Conservation (phyloP, 2,888 invertebrate species). For the Serripes groenlandicus region DNA sequence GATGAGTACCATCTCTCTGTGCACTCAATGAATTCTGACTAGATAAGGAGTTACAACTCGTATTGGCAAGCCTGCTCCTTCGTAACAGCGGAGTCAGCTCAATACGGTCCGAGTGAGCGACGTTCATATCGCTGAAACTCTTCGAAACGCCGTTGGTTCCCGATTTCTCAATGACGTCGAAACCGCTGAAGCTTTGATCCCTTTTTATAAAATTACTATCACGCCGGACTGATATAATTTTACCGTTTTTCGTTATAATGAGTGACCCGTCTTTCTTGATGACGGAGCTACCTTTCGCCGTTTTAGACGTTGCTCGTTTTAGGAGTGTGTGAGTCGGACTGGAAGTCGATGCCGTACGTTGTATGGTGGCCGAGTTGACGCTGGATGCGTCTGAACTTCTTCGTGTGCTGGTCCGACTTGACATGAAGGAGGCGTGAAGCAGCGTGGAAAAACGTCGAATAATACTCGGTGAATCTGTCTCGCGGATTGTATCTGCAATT, state of each 20-base stretch:
- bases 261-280: constrained; percentile 78
- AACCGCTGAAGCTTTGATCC: constrained; percentile 58
- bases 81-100: constrained; percentile 47
- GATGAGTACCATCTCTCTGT: background rate
- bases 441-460: constrained; percentile 55
- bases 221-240: constrained; percentile 78
- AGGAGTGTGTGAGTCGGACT: constrained; percentile 67
- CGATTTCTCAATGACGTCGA: constrained; percentile 30
- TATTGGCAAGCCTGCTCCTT: background rate
- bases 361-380: constrained; percentile 24
- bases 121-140: constrained; percentile 56
- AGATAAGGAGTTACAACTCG: constrained; percentile 22
- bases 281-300: constrained; percentile 76
- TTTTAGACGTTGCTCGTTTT: constrained; percentile 70
- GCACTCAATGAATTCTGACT: constrained; percentile 6
- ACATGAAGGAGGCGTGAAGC: constrained; percentile 60
- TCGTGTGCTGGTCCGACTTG: constrained; percentile 40
- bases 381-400: constrained; percentile 58
- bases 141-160: constrained; percentile 48
- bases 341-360: constrained; percentile 29
- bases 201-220: constrained; percentile 58
- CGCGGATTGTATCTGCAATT: constrained; percentile 60
- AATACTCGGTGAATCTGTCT: constrained; percentile 62
- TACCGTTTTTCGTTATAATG: constrained; percentile 81
- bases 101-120: constrained; percentile 19